Percentiles rank a stretch among this genome's conserved stretches.
Conservation (phyloP, 1,140 invertebrate genomes). For the Eufriesea mexicana region DNA sequence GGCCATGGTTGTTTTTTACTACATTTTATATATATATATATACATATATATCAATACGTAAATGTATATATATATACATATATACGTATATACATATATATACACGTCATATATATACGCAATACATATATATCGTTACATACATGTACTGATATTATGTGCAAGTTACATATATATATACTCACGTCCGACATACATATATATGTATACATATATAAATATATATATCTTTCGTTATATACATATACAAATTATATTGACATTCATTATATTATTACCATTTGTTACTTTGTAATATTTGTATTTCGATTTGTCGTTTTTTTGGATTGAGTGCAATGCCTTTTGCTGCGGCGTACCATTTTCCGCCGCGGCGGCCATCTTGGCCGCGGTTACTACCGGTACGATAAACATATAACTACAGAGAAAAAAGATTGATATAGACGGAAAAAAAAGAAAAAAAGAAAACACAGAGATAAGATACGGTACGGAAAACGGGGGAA, state of each 20-base stretch:
- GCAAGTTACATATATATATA: slow-evolving; percentile 56
- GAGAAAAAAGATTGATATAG: background rate
- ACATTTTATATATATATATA: slow-evolving; percentile 75
- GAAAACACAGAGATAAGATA: background rate
- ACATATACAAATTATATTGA: slow-evolving; percentile 60
- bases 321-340: slow-evolving; percentile 72
- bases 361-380: slow-evolving; percentile 61
- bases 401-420: slow-evolving; percentile 22
- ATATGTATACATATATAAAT: slow-evolving; percentile 31
- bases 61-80: slow-evolving; percentile 55
- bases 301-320: slow-evolving; percentile 72
- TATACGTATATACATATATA: slow-evolving; percentile 78
- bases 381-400: slow-evolving; percentile 20
- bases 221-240: slow-evolving; percentile 57
- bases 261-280: slow-evolving; percentile 68
- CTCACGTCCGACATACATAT: slow-evolving; percentile 46
- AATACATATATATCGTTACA: slow-evolving; percentile 19
- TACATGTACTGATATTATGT: slow-evolving; percentile 25
- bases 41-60: slow-evolving; percentile 61
- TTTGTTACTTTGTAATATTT: slow-evolving; percentile 69
- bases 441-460: background rate
- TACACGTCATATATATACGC: slow-evolving; percentile 55
- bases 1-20: slow-evolving; percentile 88
- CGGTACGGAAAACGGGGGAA: too few relatives aligned
- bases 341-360: slow-evolving; percentile 65